A percentile compares a stretch with the other conserved stretches of the same genome.
These are phyloP conservation scores for Pammene aurita DNA, from an alignment of 2,888 invertebrate species.

Conservation along the genomic window DNA sequence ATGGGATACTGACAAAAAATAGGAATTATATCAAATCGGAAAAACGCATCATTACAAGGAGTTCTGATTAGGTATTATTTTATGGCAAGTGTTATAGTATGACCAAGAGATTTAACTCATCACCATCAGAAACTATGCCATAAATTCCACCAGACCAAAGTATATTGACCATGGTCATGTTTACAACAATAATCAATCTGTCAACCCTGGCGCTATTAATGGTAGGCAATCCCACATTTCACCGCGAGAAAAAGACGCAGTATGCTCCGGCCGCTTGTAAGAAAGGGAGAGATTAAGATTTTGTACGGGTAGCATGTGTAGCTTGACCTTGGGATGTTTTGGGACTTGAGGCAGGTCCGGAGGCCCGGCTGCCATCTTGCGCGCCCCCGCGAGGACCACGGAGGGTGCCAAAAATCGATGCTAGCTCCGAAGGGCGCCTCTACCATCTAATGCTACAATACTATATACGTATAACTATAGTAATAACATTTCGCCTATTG, in stretches of 20 bases:
- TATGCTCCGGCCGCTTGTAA: slow-evolving; percentile 49
- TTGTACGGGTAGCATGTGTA: slow-evolving; percentile 73
- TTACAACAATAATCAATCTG: slow-evolving; percentile 32
- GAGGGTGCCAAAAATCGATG: slow-evolving; percentile 82
- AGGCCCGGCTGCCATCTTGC: slow-evolving; percentile 66
- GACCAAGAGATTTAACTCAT: no score
- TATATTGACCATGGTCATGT: slow-evolving; percentile 32
- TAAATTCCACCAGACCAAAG: background rate
- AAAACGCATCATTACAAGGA: no score
- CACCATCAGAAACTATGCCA: background rate
- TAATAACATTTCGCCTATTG: slow-evolving; percentile 47
- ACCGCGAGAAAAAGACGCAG: slow-evolving; percentile 55
- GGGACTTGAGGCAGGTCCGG: slow-evolving; percentile 80
- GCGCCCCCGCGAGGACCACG: slow-evolving; percentile 65
- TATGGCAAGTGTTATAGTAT: no score
- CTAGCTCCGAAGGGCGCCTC: slow-evolving; percentile 70
- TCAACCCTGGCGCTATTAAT: slow-evolving; percentile 58
- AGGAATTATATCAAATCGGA: no score
- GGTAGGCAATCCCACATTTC: slow-evolving; percentile 62
- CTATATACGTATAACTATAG: slow-evolving; percentile 47
- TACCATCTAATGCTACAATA: slow-evolving; percentile 50
- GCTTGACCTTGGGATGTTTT: slow-evolving; percentile 72
- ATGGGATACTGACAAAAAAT: no score
- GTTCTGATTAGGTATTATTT: no score
- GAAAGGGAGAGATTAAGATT: slow-evolving; percentile 65